Evolutionary conservation across 2,797 vertebrate genomes (phyloP).

Genomic region (Lemur catta): DNA sequence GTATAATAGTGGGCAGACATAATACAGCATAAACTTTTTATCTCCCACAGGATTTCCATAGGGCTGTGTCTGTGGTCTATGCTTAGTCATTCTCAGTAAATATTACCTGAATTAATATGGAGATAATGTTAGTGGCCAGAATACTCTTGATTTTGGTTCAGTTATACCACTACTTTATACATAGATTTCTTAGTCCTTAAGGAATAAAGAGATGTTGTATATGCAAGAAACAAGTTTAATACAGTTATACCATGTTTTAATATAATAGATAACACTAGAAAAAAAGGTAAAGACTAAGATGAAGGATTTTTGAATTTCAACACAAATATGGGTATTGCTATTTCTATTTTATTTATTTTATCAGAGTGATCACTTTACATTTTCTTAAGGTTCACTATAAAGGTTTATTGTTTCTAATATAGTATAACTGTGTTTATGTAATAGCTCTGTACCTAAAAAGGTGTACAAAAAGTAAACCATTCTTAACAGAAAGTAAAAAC

Average conservation of each 20-base stretch:
- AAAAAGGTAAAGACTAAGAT: not conserved
- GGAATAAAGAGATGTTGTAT: not conserved
- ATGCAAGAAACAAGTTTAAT: not conserved
- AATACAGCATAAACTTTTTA: not conserved
- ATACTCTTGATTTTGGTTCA: not conserved
- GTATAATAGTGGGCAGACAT: not conserved
- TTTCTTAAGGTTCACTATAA: not conserved
- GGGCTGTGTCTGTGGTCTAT: not conserved
- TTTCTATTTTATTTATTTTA: conserved; percentile 14
- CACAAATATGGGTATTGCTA: not conserved
- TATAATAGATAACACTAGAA: not conserved
- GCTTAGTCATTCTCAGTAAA: not conserved
- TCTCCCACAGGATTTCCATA: not conserved
- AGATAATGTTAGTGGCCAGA: not conserved
- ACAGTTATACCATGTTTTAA: not conserved
- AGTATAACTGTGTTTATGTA: not conserved
- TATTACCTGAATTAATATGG: not conserved
- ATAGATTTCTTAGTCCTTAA: not conserved
- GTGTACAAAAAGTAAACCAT: not conserved
- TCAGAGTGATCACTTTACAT: not conserved
- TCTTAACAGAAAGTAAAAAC: not conserved
- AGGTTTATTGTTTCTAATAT: not conserved
- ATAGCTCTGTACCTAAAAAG: not conserved
- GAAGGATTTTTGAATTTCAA: not conserved
- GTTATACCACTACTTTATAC: not conserved